A percentile compares a stretch with the other conserved stretches of the same genome.
These are phyloP conservation scores for Phaethornis superciliosus DNA, from an alignment of 2,113 vertebrate genomes.

Conservation along the genomic window DNA sequence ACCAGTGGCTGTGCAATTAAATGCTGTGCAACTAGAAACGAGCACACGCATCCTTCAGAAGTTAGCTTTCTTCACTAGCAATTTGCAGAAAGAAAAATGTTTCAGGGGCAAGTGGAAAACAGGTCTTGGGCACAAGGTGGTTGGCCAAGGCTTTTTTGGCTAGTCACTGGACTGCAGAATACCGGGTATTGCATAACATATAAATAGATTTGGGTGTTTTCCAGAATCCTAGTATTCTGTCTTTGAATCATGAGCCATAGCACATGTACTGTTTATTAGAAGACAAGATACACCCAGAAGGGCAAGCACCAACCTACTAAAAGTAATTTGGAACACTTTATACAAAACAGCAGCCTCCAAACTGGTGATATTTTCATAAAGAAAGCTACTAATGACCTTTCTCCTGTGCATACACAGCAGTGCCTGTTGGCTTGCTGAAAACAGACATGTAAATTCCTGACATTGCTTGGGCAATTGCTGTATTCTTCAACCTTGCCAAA, in stretches of 20 bases:
- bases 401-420: not conserved
- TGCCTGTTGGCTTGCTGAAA: not conserved
- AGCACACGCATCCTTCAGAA: not conserved
- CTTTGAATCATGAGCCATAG: not conserved
- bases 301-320: not conserved
- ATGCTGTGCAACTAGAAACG: fast-evolving
- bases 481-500: not conserved
- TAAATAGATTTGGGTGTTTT: not conserved
- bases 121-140: fast-evolving
- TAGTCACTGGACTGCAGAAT: not conserved
- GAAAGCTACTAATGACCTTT: not conserved
- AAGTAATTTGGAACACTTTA: not conserved
- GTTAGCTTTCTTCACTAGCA: not conserved
- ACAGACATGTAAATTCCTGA: not conserved
- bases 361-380: not conserved
- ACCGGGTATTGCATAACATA: not conserved
- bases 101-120: not conserved
- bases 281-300: not conserved
- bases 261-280: not conserved
- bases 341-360: not conserved
- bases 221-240: not conserved
- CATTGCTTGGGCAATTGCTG: not conserved
- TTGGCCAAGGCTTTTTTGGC: too few species aligned
- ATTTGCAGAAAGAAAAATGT: not conserved
- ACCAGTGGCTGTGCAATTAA: not conserved